Base-by-base conservation (phyloP, 1,140 invertebrate genomes). In the Eurosta solidaginis region DNA sequence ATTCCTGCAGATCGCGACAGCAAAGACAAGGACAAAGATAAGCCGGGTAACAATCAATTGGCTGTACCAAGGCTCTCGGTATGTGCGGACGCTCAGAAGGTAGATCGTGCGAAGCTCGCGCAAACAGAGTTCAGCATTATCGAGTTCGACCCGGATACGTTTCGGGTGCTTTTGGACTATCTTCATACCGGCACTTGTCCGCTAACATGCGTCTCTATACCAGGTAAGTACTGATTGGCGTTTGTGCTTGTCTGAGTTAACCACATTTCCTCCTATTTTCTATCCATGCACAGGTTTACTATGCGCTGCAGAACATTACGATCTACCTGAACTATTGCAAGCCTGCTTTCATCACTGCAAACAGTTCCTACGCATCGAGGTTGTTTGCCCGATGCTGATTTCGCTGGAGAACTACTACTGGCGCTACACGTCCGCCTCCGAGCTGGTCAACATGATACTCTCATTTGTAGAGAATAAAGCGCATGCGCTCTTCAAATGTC, bases 51-150 rank as follows among this genome's bases (percentile, higher is more conserved):
- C 63, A 91, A 92, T 75, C 92, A 93, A 80, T 85, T 96, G 74
- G 93, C 93, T 40, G 94, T 97, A 9, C 96, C 96, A 33, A 91
- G 96, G 79, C 90, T 98, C 29, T 96, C 95, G 79, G 95, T 98
- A 47, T 97, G 96, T 89, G 96, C 95, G 1, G 95, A 97, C 86
- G 94, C 95, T 49, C 95, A 97, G 84, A 97, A 98, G 90, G 95
- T 98, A 14, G 96, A 98, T 87, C 90, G 95, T 52, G 92, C 94
- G 33, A 97, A 97, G 89, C 88, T 97, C 27, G 95, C 95, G 22
- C 96, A 97, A 90, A 96, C 95, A 79, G 96, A 98, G 94, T 98
- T 98, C 88, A 94, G 94, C 76, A 96, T 97, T 82, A 97, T 97
- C 82, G 96, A 98, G 89, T 98, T 98, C 88, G 96, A 97, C 89